Evolutionary conservation across 2,888 invertebrate species (phyloP).

Genomic region (Cheilosia variabilis): DNA sequence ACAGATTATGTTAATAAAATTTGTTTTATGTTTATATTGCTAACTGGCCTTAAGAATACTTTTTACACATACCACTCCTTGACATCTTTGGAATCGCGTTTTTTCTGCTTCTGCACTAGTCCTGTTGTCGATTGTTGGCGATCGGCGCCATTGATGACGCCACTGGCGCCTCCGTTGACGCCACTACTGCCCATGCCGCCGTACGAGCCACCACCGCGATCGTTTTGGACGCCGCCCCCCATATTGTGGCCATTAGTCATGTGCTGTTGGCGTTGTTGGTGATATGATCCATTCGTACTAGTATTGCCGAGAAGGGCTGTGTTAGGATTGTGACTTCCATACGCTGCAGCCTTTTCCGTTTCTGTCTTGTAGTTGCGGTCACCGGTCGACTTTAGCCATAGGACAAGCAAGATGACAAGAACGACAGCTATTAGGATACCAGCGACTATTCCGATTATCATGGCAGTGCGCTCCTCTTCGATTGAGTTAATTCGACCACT

Average conservation of each 20-base stretch:
- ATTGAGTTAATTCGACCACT: conserved; percentile 87
- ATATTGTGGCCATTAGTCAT: conserved; percentile 79
- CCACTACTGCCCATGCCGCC: conserved; percentile 80
- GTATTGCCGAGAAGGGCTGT: conserved; percentile 89
- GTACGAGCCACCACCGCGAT: conserved; percentile 70
- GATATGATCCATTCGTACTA: conserved; percentile 84
- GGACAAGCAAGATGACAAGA: conserved; percentile 93
- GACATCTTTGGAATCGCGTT: conserved; percentile 93
- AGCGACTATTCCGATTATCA: conserved; percentile 95
- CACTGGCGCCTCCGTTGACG: conserved; percentile 77
- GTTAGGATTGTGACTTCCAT: conserved; percentile 89
- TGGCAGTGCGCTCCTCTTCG: conserved; percentile 89
- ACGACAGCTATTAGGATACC: conserved; percentile 96
- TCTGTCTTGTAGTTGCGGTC: conserved; percentile 97
- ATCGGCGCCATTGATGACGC: conserved; percentile 81
- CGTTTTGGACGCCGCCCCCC: conserved; percentile 65
- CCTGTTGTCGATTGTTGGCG: conserved; percentile 83
- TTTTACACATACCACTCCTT: conserved; percentile 98
- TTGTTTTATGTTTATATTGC: conserved; percentile 43
- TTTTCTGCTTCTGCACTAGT: conserved; percentile 86
- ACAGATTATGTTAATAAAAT: conserved; percentile 17
- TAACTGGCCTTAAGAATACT: conserved; percentile 53
- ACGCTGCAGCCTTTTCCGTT: conserved; percentile 89
- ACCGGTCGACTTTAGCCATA: conserved; percentile 93
- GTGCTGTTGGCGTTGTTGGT: conserved; percentile 83